These are phyloP conservation scores for Cyphomyrus plagiostoma DNA, from an alignment of 2,113 vertebrate species.

Conservation along the genomic window DNA sequence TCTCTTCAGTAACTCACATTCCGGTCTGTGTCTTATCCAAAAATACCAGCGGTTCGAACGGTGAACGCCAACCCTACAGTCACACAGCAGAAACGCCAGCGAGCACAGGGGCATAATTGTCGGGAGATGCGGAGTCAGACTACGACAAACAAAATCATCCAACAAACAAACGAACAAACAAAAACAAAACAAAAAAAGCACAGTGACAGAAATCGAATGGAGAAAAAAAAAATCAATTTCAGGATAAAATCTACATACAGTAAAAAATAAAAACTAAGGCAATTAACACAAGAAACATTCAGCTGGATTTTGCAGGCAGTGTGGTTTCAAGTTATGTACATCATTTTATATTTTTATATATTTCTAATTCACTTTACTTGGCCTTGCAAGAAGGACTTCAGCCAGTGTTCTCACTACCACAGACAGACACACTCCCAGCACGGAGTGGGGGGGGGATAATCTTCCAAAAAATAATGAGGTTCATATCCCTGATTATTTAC, in stretches of 20 bases:
- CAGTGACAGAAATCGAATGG: conserved; percentile 1
- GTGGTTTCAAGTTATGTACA: conserved; percentile 63
- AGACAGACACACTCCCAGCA: conserved; percentile 64
- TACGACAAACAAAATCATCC: conserved; percentile 5
- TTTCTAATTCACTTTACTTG: conserved; percentile 42
- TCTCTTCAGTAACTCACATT: conserved; percentile 24
- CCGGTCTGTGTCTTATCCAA: conserved; percentile 22
- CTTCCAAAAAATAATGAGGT: conserved; percentile 24
- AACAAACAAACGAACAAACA: background rate
- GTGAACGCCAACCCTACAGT: conserved; percentile 3
- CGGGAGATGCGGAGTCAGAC: background rate
- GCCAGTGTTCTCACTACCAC: conserved; percentile 81
- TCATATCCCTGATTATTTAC: conserved; percentile 81
- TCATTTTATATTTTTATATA: conserved; percentile 42
- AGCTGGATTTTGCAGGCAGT: conserved; percentile 70
- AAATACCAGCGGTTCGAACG: conserved; percentile 49
- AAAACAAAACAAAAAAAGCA: background rate
- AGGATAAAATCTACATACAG: conserved; percentile 37
- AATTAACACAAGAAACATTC: conserved; percentile 54
- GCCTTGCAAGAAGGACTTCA: conserved; percentile 56
- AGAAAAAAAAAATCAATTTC: conserved; percentile 15
- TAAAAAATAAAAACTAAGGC: conserved; percentile 46
- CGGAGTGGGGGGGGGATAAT: conserved; percentile 53
- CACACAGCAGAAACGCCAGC: background rate
- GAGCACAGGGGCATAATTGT: no score